Evolutionary conservation across 2,113 vertebrate genomes (phyloP).

Genomic region (Mionectes macconnelli): DNA sequence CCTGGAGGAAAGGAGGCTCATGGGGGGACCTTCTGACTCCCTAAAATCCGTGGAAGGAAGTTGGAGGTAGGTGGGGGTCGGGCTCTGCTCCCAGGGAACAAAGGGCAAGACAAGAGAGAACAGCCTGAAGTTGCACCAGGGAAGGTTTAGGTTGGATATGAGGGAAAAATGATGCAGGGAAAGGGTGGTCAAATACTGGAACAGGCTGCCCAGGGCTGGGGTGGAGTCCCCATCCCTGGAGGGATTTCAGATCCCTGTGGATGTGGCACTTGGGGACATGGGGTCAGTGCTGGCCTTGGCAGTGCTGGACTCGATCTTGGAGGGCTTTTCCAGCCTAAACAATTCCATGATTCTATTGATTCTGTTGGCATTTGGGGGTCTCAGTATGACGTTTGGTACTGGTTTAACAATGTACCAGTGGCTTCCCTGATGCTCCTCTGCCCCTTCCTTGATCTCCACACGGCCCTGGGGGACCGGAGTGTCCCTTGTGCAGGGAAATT

Average conservation of each 20-base stretch:
- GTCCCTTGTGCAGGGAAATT: not conserved
- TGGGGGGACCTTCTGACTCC: not conserved
- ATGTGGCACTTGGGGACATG: not conserved
- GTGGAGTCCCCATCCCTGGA: not conserved
- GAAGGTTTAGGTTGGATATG: not conserved
- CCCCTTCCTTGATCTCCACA: fast-evolving
- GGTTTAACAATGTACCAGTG: not conserved
- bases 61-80: not conserved
- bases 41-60: not conserved
- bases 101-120: not conserved
- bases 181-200: not conserved
- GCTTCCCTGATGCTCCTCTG: not conserved
- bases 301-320: not conserved
- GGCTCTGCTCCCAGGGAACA: not conserved
- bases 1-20: not conserved
- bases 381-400: fast-evolving
- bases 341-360: fast-evolving
- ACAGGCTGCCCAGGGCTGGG: not conserved
- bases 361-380: not conserved
- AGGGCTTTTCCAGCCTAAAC: not conserved
- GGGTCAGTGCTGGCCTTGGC: not conserved
- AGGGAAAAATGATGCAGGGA: fast-evolving
- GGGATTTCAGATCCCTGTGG: not conserved
- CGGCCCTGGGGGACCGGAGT: not conserved
- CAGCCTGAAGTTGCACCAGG: not conserved